Percentiles rank a stretch among this genome's conserved stretches.
Conservation (phyloP, 2,797 vertebrate genomes). For the Erpetoichthys calabaricus region DNA sequence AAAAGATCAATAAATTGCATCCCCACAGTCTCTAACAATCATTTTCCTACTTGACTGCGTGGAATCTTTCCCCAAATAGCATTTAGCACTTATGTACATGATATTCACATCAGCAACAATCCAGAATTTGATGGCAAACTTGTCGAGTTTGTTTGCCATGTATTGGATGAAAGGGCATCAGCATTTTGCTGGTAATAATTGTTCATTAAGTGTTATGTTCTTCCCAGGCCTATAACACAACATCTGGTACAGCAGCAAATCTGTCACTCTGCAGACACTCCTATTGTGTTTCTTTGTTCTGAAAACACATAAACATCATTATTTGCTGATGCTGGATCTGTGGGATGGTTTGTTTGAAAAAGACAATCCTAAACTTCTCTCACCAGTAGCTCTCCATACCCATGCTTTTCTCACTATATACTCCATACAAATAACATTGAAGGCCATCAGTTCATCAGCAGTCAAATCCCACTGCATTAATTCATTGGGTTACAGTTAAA, state of each 20-base stretch:
- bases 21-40: constrained; percentile 5
- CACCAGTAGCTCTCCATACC: constrained; percentile 7
- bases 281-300: constrained; percentile 9
- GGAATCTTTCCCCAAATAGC: constrained; percentile 4
- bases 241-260: constrained; percentile 3
- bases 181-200: constrained; percentile 8
- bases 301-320: constrained; percentile 3
- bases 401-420: neutral
- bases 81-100: constrained; percentile 5
- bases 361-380: constrained; percentile 1
- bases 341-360: constrained; percentile 11
- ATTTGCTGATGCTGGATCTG: neutral
- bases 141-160: constrained; percentile 11
- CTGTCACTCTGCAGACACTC: neutral
- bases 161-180: constrained; percentile 11
- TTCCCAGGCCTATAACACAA: constrained; percentile 7
- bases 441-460: constrained; percentile 6
- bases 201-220: constrained; percentile 9
- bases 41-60: constrained; percentile 1
- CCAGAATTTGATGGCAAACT: constrained; percentile 7
- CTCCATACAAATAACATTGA: constrained; percentile 2
- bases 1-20: neutral
- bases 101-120: constrained; percentile 6
- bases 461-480: neutral
- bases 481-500: no score